Percentiles rank a stretch among this genome's conserved stretches.
These are phyloP conservation scores for Pluvialis apricaria DNA, from an alignment of 2,113 vertebrate genomes.

Conservation along the genomic window DNA sequence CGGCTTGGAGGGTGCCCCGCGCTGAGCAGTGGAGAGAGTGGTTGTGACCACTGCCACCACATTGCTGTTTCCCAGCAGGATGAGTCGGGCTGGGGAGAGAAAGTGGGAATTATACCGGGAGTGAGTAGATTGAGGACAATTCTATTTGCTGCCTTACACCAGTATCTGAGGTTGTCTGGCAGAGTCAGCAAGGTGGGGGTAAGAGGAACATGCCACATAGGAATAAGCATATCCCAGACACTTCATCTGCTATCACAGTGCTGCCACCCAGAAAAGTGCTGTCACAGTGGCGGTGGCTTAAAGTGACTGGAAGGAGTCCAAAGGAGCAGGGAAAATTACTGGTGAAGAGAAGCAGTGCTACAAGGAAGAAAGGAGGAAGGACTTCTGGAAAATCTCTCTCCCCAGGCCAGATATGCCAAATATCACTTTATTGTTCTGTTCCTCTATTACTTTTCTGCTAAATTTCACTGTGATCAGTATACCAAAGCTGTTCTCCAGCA, in stretches of 20 bases:
- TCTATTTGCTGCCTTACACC: not conserved
- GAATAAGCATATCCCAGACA: not conserved
- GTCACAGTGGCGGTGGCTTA: not conserved
- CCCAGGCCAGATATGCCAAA: not conserved
- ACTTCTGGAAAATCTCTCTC: not conserved
- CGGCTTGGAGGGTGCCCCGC: not conserved
- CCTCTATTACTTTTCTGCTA: not conserved
- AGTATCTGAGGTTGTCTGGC: not conserved
- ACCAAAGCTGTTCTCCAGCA: not conserved
- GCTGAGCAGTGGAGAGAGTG: not conserved
- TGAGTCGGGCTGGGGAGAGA: not conserved
- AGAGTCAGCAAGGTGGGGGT: not conserved
- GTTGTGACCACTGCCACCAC: not conserved
- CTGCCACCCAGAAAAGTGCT: not conserved
- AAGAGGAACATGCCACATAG: not conserved
- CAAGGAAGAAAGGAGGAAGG: not conserved
- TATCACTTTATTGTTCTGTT: not conserved
- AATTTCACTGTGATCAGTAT: not conserved
- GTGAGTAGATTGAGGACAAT: not conserved
- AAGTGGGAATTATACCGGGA: not conserved
- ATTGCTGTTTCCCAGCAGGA: not conserved
- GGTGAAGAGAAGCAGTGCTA: not conserved
- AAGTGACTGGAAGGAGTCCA: not conserved
- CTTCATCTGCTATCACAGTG: not conserved
- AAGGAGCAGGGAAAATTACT: not conserved